These are phyloP conservation scores for Poeciliopsis turneri DNA, from an alignment of 2,797 vertebrate genomes.

Conservation along the genomic window DNA sequence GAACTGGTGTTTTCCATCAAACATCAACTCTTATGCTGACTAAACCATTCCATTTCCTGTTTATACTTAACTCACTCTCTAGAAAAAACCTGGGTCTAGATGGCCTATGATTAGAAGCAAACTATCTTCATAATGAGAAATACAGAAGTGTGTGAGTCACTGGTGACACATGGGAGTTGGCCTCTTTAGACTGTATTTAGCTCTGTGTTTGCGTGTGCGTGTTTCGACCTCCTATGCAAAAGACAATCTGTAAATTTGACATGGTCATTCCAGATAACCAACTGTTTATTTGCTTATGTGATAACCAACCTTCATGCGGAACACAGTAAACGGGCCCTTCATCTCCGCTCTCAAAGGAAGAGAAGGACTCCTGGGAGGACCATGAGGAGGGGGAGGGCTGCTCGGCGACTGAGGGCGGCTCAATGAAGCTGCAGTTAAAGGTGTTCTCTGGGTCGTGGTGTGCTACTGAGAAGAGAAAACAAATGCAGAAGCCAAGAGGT, in stretches of 20 bases:
- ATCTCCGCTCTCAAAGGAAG: conserved; percentile 95
- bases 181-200: neutral
- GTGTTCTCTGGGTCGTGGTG: conserved; percentile 96
- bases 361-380: conserved; percentile 97
- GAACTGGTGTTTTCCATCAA: conserved; percentile 54
- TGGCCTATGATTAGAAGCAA: conserved; percentile 58
- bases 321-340: conserved; percentile 96
- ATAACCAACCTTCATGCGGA: conserved; percentile 93
- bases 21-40: conserved; percentile 72
- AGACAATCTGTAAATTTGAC: conserved; percentile 31
- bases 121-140: conserved; percentile 59
- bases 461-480: conserved; percentile 86
- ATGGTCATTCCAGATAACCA: conserved; percentile 55
- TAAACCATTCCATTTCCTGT: conserved; percentile 78
- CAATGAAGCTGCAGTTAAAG: conserved; percentile 97
- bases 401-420: conserved; percentile 91
- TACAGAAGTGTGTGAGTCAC: conserved; percentile 60
- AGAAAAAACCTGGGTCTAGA: conserved; percentile 53
- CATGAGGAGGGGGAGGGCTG: conserved; percentile 92
- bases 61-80: conserved; percentile 59
- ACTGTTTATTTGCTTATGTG: conserved; percentile 53
- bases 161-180: conserved; percentile 15
- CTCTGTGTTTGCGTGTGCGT: conserved; percentile 13
- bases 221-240: conserved; percentile 5
- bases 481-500: conserved; percentile 72